These are phyloP conservation scores for Hemithea aestivaria DNA, from an alignment of 2,888 invertebrate genomes.

Conservation along the genomic window DNA sequence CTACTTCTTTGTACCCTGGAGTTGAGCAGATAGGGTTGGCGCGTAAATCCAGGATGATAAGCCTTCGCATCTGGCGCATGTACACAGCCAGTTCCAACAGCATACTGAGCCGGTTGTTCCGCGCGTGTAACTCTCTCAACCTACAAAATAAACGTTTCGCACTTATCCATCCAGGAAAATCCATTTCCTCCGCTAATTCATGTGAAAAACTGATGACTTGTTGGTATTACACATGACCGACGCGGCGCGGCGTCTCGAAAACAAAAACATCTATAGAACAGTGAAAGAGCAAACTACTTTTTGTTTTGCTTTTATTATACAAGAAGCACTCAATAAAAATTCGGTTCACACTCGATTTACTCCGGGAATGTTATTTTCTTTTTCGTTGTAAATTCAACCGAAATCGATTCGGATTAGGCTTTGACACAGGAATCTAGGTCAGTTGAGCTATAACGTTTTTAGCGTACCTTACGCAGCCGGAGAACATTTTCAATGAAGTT, in stretches of 20 bases:
- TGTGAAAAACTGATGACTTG: background rate
- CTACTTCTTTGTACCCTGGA: constrained; percentile 57
- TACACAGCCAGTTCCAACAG: constrained; percentile 64
- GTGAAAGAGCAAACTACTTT: background rate
- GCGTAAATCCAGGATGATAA: constrained; percentile 56
- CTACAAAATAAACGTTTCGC: constrained; percentile 32
- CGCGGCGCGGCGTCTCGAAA: too few relatives aligned
- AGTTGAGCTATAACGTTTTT: constrained; percentile 11
- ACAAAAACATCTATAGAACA: background rate
- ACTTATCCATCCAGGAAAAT: background rate
- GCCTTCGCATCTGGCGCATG: constrained; percentile 54
- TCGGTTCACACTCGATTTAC: constrained; percentile 7
- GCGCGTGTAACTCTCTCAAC: constrained; percentile 54
- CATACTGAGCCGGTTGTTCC: constrained; percentile 56
- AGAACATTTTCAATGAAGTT: constrained; percentile 72
- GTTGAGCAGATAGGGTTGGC: constrained; percentile 58
- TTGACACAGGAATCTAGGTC: constrained; percentile 20
- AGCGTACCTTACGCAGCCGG: constrained; percentile 59
- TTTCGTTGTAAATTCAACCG: constrained; percentile 26
- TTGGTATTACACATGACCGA: background rate
- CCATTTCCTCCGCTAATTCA: background rate
- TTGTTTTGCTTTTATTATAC: constrained; percentile 1
- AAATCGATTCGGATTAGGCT: constrained; percentile 27
- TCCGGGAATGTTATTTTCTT: constrained; percentile 11
- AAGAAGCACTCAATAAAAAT: constrained; percentile 9